phyloP scores from a whole-genome alignment of 2,797 vertebrate genomes.

The Cercopithecus hamlyni region DNA sequence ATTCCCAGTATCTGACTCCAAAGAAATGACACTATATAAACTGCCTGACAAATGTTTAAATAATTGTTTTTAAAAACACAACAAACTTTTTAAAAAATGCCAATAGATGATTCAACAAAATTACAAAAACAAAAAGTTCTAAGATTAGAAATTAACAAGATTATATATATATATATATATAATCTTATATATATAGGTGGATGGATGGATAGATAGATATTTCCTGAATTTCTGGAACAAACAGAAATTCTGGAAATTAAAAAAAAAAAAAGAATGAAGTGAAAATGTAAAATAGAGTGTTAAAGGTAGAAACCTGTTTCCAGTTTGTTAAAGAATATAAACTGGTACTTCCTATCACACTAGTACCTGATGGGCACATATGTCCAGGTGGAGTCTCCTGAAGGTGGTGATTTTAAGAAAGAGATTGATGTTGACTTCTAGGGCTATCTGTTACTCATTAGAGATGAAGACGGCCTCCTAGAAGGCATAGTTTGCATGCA shows the following conservation, averaged over 20 bases:
- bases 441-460: no score
- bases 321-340: no score
- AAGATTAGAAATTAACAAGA: not conserved
- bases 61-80: not conserved
- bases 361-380: no score
- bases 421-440: no score
- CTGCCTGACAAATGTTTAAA: not conserved
- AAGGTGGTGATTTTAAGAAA: no score
- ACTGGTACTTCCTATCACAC: no score
- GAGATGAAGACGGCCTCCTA: no score
- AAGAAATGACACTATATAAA: not conserved
- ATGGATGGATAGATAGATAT: no score
- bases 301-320: not conserved
- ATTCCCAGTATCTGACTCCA: not conserved
- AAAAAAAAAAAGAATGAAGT: not conserved
- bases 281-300: not conserved
- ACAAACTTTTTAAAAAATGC: not conserved
- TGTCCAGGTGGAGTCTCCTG: no score
- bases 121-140: not conserved
- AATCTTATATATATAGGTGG: no score
- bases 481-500: constrained; percentile 93
- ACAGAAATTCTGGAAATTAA: not conserved
- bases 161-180: no score
- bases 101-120: not conserved
- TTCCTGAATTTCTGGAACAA: not conserved